Conservation (phyloP, 2,113 vertebrate genomes). For the Halcyon senegalensis region DNA sequence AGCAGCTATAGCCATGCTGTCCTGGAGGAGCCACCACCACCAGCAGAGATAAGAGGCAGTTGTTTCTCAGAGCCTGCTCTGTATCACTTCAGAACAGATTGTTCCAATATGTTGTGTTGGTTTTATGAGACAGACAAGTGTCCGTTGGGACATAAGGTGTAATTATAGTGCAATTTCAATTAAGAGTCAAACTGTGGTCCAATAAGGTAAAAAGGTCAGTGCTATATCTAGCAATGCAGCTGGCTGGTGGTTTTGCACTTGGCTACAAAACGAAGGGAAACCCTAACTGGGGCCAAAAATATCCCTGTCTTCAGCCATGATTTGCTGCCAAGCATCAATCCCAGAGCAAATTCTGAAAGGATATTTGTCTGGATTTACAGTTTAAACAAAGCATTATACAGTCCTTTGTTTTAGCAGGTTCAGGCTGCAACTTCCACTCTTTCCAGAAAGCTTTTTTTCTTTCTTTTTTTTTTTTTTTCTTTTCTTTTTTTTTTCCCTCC, state of each 20-base stretch:
- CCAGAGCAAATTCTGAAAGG: constrained; percentile 45
- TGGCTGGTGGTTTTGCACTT: constrained; percentile 40
- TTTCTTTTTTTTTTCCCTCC: neutral
- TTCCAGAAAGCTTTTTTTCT: neutral
- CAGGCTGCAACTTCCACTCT: neutral
- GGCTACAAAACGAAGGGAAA: constrained; percentile 34
- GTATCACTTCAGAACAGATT: constrained; percentile 1
- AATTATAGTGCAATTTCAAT: constrained; percentile 54
- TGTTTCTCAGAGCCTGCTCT: neutral
- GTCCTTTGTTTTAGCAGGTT: neutral
- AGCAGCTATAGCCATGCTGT: neutral
- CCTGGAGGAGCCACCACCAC: neutral
- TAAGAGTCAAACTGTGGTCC: constrained; percentile 21
- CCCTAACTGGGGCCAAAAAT: constrained; percentile 35
- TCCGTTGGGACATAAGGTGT: neutral
- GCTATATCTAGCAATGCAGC: constrained; percentile 36
- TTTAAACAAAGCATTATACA: neutral
- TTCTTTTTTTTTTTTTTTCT: too few relatives aligned
- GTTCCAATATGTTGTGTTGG: constrained; percentile 25
- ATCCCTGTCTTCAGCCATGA: constrained; percentile 20
- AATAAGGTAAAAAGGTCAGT: constrained; percentile 49
- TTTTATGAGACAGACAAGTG: constrained; percentile 6
- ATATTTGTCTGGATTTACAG: constrained; percentile 50
- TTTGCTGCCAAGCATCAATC: constrained; percentile 53
- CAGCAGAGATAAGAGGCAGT: constrained; percentile 27